A percentile compares a stretch with the other conserved stretches of the same genome.
phyloP scores from a whole-genome alignment of 2,888 invertebrate species.

The Cheilosia scutellata region DNA sequence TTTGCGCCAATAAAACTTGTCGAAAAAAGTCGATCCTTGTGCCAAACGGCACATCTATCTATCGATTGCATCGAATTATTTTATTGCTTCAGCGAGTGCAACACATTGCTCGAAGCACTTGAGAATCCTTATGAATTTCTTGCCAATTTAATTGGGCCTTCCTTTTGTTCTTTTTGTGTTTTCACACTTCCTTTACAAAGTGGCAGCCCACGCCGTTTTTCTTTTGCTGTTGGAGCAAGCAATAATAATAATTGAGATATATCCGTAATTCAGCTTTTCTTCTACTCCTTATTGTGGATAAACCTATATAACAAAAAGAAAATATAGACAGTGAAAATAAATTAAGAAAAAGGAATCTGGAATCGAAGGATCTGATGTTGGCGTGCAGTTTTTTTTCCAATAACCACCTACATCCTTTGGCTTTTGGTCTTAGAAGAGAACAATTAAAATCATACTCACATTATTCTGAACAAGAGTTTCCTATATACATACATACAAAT shows the following conservation, averaged over 20 bases:
- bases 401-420: constrained; percentile 14
- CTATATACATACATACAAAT: background rate
- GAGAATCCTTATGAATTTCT: constrained; percentile 43
- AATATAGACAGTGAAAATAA: constrained; percentile 4
- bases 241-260: constrained; percentile 55
- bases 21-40: background rate
- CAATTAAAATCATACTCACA: constrained; percentile 38
- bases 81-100: constrained; percentile 17
- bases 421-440: constrained; percentile 18
- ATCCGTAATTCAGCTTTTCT: background rate
- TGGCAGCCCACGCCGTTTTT: background rate
- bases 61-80: constrained; percentile 49
- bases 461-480: background rate
- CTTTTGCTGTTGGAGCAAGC: constrained; percentile 14
- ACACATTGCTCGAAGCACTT: constrained; percentile 26
- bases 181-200: constrained; percentile 28
- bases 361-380: background rate
- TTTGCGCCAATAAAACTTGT: constrained; percentile 13
- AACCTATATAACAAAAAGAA: background rate
- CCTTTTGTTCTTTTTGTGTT: constrained; percentile 23
- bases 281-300: no score
- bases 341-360: background rate
- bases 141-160: constrained; percentile 43
- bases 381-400: background rate
- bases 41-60: background rate